These are phyloP conservation scores for Phalacrocorax carbo DNA, from an alignment of 2,113 vertebrate genomes.

Conservation along the genomic window DNA sequence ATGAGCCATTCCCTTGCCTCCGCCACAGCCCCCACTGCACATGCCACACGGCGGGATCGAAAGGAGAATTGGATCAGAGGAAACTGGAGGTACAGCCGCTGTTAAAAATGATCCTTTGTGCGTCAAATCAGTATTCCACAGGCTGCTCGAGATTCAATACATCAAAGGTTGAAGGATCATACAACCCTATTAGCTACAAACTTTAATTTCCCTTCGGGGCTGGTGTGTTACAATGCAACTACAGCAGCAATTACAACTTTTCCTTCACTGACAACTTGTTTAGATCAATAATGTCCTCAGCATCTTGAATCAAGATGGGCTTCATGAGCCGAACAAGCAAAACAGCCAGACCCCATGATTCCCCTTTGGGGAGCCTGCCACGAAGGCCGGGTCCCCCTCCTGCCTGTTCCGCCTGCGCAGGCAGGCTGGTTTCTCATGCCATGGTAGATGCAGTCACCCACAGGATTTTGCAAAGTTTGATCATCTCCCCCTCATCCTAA, in stretches of 20 bases:
- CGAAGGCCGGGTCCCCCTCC: background rate
- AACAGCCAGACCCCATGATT: background rate
- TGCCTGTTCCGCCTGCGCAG: background rate
- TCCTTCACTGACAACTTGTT: slow-evolving; percentile 74
- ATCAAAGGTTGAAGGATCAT: slow-evolving; percentile 80
- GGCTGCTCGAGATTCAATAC: slow-evolving; percentile 68
- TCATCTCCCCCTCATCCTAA: background rate
- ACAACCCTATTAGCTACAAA: slow-evolving; percentile 81
- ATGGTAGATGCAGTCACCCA: rapidly evolving
- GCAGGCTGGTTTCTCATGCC: background rate
- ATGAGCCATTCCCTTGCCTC: rapidly evolving
- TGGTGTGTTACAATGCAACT: slow-evolving; percentile 77
- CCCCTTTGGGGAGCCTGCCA: background rate
- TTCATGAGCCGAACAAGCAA: background rate
- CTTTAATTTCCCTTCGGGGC: slow-evolving; percentile 82
- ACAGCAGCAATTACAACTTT: slow-evolving; percentile 81
- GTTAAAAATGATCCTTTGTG: slow-evolving; percentile 66
- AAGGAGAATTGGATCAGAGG: background rate
- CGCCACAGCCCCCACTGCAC: rapidly evolving
- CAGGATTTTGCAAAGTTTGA: background rate
- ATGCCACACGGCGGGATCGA: background rate
- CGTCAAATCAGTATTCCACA: slow-evolving; percentile 72
- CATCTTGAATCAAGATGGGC: slow-evolving; percentile 47
- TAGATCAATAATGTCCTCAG: slow-evolving; percentile 74
- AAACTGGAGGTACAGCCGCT: background rate